These are phyloP conservation scores for Tyrannus savana DNA, from an alignment of 2,113 vertebrate genomes.

Conservation along the genomic window DNA sequence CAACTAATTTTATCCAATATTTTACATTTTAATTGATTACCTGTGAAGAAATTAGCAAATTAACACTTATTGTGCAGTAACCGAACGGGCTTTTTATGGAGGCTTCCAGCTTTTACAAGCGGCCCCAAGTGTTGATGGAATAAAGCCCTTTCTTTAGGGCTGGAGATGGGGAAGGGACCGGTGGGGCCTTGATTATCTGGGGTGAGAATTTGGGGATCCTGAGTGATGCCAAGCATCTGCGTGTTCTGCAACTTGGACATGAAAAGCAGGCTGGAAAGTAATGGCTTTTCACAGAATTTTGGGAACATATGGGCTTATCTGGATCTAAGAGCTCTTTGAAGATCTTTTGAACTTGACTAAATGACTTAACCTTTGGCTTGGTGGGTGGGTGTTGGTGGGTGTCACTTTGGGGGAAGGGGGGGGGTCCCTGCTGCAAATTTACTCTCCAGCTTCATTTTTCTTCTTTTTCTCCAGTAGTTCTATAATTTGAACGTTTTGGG, in stretches of 20 bases:
- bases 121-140: slow-evolving; percentile 78
- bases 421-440: slow-evolving; percentile 28
- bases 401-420: slow-evolving; percentile 11
- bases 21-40: slow-evolving; percentile 90
- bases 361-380: slow-evolving; percentile 90
- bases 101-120: slow-evolving; percentile 70
- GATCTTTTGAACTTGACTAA: slow-evolving; percentile 95
- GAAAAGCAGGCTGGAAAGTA: slow-evolving; percentile 80
- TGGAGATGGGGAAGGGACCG: slow-evolving; percentile 55
- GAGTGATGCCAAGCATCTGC: slow-evolving; percentile 79
- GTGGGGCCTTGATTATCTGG: slow-evolving; percentile 72
- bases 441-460: background rate
- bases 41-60: slow-evolving; percentile 97
- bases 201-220: slow-evolving; percentile 73
- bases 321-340: slow-evolving; percentile 93
- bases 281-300: slow-evolving; percentile 80
- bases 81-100: slow-evolving; percentile 81
- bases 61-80: slow-evolving; percentile 93
- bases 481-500: background rate
- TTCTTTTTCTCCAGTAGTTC: background rate
- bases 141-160: slow-evolving; percentile 66
- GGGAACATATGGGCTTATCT: slow-evolving; percentile 89
- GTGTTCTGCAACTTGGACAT: slow-evolving; percentile 76
- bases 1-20: slow-evolving; percentile 89
- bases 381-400: slow-evolving; percentile 78